A percentile compares a stretch with the other conserved stretches of the same genome.
Evolutionary conservation across 1,140 invertebrate genomes (phyloP).

Genomic region (Batillaria attramentaria): DNA sequence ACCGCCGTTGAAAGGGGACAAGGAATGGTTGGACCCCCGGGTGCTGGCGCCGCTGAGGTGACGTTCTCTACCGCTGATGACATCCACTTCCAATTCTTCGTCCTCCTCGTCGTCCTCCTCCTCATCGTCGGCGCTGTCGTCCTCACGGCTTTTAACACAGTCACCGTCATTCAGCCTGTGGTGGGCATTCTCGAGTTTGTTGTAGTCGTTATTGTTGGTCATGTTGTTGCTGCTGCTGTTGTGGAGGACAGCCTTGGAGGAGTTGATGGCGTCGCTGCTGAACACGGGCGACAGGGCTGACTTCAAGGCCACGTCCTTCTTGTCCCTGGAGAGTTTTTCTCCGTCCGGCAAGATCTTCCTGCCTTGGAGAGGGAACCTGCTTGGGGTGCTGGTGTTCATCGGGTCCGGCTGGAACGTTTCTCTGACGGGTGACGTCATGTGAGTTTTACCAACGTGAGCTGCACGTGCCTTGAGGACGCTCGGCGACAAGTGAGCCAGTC

Average conservation of each 20-base stretch:
- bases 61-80: background rate
- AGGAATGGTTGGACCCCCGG: background rate
- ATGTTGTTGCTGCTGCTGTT: background rate
- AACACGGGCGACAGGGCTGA: background rate
- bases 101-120: slow-evolving; percentile 13
- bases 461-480: background rate
- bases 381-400: background rate
- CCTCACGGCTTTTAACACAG: background rate
- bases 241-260: background rate
- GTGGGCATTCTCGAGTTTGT: background rate
- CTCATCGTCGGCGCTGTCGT: background rate
- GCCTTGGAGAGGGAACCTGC: background rate
- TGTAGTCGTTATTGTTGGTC: slow-evolving; percentile 9
- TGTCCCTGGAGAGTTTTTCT: background rate
- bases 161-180: background rate
- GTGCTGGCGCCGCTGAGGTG: slow-evolving; percentile 3
- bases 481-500: slow-evolving; percentile 27
- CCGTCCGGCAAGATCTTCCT: no score
- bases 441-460: background rate
- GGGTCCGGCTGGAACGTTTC: background rate
- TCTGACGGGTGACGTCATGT: background rate
- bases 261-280: background rate
- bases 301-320: background rate
- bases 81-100: background rate
- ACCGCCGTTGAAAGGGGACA: background rate